Evolutionary conservation across 2,888 invertebrate genomes (phyloP).

Genomic region (Parnassius smintheus): DNA sequence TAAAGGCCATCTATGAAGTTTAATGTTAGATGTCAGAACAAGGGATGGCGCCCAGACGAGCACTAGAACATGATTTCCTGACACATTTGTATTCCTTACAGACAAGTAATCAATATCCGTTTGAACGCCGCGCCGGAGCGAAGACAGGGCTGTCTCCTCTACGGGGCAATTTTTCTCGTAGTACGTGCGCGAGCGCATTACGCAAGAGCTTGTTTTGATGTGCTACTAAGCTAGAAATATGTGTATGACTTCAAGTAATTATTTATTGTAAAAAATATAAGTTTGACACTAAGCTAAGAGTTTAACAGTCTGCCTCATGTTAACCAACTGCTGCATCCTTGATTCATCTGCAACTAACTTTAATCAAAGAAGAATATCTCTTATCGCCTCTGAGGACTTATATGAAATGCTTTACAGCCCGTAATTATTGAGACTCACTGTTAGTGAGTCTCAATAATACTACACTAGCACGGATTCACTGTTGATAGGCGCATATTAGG

Average conservation of each 20-base stretch:
- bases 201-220: constrained; percentile 13
- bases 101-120: constrained; percentile 77
- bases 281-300: too few species aligned
- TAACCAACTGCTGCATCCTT: too few species aligned
- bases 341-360: too few species aligned
- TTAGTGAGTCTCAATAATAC: too few species aligned
- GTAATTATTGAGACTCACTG: too few species aligned
- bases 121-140: constrained; percentile 53
- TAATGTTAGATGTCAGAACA: constrained; percentile 67
- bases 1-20: constrained; percentile 58
- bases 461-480: too few species aligned
- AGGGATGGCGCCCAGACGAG: constrained; percentile 59
- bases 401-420: too few species aligned
- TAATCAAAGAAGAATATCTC: too few species aligned
- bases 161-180: constrained; percentile 54
- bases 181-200: constrained; percentile 45
- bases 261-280: neutral
- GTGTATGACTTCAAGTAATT: neutral
- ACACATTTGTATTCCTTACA: constrained; percentile 79
- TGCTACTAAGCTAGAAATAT: neutral
- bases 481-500: too few species aligned
- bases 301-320: too few species aligned
- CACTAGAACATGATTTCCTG: constrained; percentile 62
- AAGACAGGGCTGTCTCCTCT: constrained; percentile 57
- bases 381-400: too few species aligned